A percentile compares a stretch with the other conserved stretches of the same genome.
Conservation (phyloP, 1,140 invertebrate species). For the Aphidius ervi region DNA sequence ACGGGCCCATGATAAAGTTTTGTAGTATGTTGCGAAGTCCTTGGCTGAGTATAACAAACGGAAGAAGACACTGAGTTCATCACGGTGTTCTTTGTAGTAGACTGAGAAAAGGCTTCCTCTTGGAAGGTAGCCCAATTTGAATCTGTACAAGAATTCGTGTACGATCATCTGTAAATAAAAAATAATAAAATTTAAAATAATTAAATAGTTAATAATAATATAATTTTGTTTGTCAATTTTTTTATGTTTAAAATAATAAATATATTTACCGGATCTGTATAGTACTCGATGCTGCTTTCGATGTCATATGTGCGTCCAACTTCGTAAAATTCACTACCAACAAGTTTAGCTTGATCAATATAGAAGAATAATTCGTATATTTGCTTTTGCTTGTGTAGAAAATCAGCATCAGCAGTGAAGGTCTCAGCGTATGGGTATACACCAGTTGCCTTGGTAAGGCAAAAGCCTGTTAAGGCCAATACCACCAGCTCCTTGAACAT, state of each 20-base stretch:
- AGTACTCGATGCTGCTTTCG: slow-evolving; percentile 52
- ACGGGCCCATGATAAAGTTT: slow-evolving; percentile 61
- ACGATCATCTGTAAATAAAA: slow-evolving; percentile 57
- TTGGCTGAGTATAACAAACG: slow-evolving; percentile 59
- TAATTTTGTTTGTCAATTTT: no score
- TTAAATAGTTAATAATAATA: no score
- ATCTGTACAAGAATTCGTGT: slow-evolving; percentile 49
- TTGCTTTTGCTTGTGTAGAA: slow-evolving; percentile 58
- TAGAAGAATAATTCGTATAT: slow-evolving; percentile 62
- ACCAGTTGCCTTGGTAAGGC: slow-evolving; percentile 31
- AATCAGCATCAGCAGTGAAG: slow-evolving; percentile 51
- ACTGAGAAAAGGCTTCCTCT: slow-evolving; percentile 43
- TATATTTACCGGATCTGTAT: slow-evolving; percentile 38
- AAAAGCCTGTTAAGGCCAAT: slow-evolving; percentile 35
- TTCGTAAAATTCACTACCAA: slow-evolving; percentile 49
- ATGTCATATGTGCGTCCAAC: slow-evolving; percentile 57
- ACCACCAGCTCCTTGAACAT: slow-evolving; percentile 37
- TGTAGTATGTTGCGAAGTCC: slow-evolving; percentile 63
- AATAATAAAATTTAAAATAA: no score
- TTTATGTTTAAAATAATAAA: slow-evolving; percentile 4
- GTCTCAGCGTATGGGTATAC: slow-evolving; percentile 10
- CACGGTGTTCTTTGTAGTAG: slow-evolving; percentile 51
- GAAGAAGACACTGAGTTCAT: slow-evolving; percentile 58
- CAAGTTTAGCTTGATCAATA: slow-evolving; percentile 55
- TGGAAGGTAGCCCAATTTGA: slow-evolving; percentile 51